Evolutionary conservation across 2,888 invertebrate species (phyloP), one percentile per base, ranked within the genome.

Genomic region (Tetranychus piercei): DNA sequence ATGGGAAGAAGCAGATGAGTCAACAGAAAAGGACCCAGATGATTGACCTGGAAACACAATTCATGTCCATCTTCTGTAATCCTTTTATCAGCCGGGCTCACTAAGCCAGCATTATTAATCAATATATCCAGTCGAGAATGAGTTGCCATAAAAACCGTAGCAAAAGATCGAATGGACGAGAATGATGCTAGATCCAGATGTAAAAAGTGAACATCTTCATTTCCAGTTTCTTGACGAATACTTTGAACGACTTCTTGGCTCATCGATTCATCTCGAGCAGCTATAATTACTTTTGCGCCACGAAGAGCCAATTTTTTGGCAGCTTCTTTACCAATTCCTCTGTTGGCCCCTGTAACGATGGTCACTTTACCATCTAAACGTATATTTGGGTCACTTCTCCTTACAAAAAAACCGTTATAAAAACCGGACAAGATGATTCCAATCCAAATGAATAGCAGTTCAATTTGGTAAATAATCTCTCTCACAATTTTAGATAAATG

Each of bases 81-180:
- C 77, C 85, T 85, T 78, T 87, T 87, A 55, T 84, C 85, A 81
- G 89, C 88, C 0, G 87, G 86, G 79, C 90, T 86, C 0, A 90
- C 90, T 80, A 89, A 88, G 9, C 93, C 94, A 0, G 94, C 94
- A 82, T 94, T 94, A 83, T 93, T 92, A 76, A 94, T 87, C 0
- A 94, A 83, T 0, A 93, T 90, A 83, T 94, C 89, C 64, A 94
- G 82, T 79, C 86, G 86, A 15, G 84, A 81, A 82, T 91, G 91
- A 0, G 87, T 88, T 79, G 87, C 87, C 76, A 88, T 87, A 77
- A 95, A 86, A 79, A 90, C 89, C 44, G 87, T 88, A 0, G 92
- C 93, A 82, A 95, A 96, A 74, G 88, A 87, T 43, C 93, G 86
- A 74, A 85, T 82, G 11, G 84, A 84, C 72, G 81, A 81, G 72